A percentile compares a stretch with the other conserved stretches of the same genome.
phyloP scores from a whole-genome alignment of 2,888 invertebrate genomes.

The Volucella inanis region DNA sequence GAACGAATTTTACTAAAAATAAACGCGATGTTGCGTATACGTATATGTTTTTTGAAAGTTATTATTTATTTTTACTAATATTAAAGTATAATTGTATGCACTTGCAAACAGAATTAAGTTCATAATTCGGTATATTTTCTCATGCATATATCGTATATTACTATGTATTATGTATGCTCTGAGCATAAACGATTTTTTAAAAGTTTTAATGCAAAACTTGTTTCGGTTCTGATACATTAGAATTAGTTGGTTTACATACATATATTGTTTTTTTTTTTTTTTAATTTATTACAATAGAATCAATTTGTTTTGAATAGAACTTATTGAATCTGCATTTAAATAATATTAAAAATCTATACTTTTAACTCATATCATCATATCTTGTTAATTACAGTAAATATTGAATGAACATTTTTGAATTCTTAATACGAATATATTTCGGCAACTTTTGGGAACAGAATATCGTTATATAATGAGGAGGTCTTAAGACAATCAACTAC shows the following conservation, averaged over 20 bases:
- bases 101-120: constrained; percentile 5
- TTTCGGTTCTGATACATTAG: constrained; percentile 29
- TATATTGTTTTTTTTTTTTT: too few relatives aligned
- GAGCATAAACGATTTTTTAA: constrained; percentile 28
- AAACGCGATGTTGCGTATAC: background rate
- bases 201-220: constrained; percentile 6
- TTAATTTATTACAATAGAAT: too few relatives aligned
- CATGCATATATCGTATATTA: too few relatives aligned
- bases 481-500: constrained; percentile 46
- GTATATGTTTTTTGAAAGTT: background rate
- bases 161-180: background rate
- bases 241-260: background rate
- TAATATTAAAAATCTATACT: background rate
- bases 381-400: constrained; percentile 19
- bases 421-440: constrained; percentile 41
- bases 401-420: constrained; percentile 34
- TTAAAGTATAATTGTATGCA: background rate
- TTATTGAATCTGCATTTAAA: constrained; percentile 3
- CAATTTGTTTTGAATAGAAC: too few relatives aligned
- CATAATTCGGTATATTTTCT: background rate
- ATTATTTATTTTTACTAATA: background rate
- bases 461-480: constrained; percentile 40
- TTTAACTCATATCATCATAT: constrained; percentile 31
- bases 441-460: constrained; percentile 59
- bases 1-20: constrained; percentile 25